Evolutionary conservation across 2,888 invertebrate species (phyloP).

Genomic region (Altica lythri): DNA sequence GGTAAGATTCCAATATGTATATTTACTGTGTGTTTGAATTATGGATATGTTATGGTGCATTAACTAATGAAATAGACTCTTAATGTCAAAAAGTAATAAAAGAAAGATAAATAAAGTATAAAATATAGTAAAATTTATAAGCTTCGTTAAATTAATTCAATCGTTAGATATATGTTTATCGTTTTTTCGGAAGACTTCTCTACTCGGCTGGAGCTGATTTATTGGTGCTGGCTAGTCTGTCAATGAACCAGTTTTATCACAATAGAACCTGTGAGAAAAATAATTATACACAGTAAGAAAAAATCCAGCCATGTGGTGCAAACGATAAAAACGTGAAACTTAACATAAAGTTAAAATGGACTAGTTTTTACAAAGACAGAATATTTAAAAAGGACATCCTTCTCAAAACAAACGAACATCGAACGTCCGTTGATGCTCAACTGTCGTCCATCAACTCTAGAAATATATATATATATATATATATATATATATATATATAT

Average conservation of each 20-base stretch:
- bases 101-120: too few species aligned
- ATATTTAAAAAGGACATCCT: conserved; percentile 35
- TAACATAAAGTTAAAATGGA: conserved; percentile 36
- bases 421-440: conserved; percentile 50
- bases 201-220: too few species aligned
- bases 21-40: too few species aligned
- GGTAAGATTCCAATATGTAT: too few species aligned
- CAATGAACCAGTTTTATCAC: conserved; percentile 34
- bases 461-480: too few species aligned
- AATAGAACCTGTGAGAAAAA: conserved; percentile 37
- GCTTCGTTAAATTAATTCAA: background rate
- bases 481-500: too few species aligned
- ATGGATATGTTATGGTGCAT: too few species aligned
- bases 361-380: conserved; percentile 35
- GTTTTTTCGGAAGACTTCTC: background rate
- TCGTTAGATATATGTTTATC: background rate
- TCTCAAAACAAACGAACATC: conserved; percentile 47
- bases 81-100: background rate
- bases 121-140: background rate
- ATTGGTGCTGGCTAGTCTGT: conserved; percentile 1
- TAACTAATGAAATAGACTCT: too few species aligned
- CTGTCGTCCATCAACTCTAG: conserved; percentile 54
- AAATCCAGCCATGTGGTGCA: conserved; percentile 29
- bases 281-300: conserved; percentile 35
- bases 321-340: conserved; percentile 30